phyloP scores from a whole-genome alignment of 1,140 invertebrate genomes.

The Megalonaias nervosa region DNA sequence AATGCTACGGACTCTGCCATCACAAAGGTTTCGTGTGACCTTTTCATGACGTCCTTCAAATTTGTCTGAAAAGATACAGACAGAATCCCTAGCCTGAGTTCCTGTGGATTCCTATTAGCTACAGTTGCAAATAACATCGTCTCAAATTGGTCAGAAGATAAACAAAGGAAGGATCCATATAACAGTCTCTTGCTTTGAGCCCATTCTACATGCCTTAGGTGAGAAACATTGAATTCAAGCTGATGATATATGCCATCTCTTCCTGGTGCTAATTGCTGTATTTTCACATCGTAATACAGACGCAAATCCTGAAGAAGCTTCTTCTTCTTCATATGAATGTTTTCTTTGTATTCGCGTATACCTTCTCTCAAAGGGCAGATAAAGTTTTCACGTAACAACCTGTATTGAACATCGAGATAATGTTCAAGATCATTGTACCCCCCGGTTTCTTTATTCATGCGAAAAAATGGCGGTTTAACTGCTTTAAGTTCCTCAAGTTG shows the following conservation, averaged over 20 bases:
- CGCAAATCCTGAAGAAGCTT: constrained; percentile 42
- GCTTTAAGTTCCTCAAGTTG: constrained; percentile 46
- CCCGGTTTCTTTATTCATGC: constrained; percentile 77
- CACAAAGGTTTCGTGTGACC: constrained; percentile 31
- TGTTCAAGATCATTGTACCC: constrained; percentile 77
- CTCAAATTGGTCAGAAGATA: constrained; percentile 80
- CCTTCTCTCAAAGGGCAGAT: constrained; percentile 68
- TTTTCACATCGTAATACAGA: constrained; percentile 52
- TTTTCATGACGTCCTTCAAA: constrained; percentile 13
- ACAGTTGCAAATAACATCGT: constrained; percentile 81
- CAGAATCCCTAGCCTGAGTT: constrained; percentile 41
- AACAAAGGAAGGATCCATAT: constrained; percentile 80
- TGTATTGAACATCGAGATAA: constrained; percentile 85
- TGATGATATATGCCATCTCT: constrained; percentile 42
- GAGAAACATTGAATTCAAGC: constrained; percentile 55
- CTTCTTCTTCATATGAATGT: constrained; percentile 13
- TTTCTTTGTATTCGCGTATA: constrained; percentile 45
- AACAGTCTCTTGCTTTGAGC: constrained; percentile 77
- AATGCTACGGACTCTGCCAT: constrained; percentile 73
- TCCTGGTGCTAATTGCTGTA: constrained; percentile 36
- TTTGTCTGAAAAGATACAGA: constrained; percentile 65
- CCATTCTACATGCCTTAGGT: constrained; percentile 60
- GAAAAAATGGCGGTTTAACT: constrained; percentile 69
- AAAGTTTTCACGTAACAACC: constrained; percentile 81
- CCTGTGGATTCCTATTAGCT: constrained; percentile 72